Evolutionary conservation across 2,113 vertebrate genomes (phyloP), one percentile per base, ranked within the genome.

Genomic region (Vombatus ursinus): DNA sequence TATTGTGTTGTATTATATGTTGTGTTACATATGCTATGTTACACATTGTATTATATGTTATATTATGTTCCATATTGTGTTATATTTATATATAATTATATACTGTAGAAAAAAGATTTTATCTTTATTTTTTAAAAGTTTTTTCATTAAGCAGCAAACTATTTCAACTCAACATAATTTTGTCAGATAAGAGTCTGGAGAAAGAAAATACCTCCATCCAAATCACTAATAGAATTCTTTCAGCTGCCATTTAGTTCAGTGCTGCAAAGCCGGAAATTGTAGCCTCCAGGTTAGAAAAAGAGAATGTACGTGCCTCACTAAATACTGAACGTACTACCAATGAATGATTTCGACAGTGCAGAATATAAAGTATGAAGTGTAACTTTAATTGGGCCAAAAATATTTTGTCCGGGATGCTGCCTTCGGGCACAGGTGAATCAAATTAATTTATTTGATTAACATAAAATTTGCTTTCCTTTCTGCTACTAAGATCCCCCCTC

Each of bases 121-220:
- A 50, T 50, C 12, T 31, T 44, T 47, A 89, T 44, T 49, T 49
- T 50, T 14, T 16, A 49, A 28, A 90, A 90, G 2, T 49, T 48
- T 90, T 9, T 25, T 90, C 44, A 48, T 91, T 84, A 77, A 96
- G 91, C 2, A 91, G 31, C 24, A 54, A n/a, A 52, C 68, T 0
- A 3, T 91, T 96, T 96, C 50, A 95, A 96, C 94, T 91, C 94
- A 93, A 49, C 54, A 28, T 84, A 37, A 97, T 48, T 91, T 92
- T 90, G 52, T 94, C 93, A 90, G 89, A 6, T 50, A 90, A 94
- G 50, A 92, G 91, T 96, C 95, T 93, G 96, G 57, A 95, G 57
- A 51, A 94, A 93, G 94, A 94, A 92, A 90, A 94, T 90, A 92
- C 93, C 94, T 97, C 92, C 91, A 93, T 94, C 26, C 48, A 94